Evolutionary conservation across 2,888 invertebrate species (phyloP).

Genomic region (Acanthoscelides obtectus): DNA sequence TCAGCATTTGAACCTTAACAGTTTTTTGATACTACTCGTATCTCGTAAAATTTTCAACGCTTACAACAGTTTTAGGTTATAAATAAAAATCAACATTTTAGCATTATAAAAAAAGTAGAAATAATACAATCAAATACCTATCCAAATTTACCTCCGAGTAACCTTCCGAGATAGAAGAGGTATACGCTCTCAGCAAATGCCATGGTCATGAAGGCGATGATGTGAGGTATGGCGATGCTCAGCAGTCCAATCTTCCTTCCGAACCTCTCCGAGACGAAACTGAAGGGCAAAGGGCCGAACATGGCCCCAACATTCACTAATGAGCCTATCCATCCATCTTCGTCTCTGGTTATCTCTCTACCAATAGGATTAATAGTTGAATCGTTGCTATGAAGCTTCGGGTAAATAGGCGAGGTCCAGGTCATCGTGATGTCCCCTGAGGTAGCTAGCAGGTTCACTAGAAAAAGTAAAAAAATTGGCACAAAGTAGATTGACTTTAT

Average conservation of each 20-base stretch:
- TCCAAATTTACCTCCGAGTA: slow-evolving; percentile 48
- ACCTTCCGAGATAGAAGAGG: slow-evolving; percentile 42
- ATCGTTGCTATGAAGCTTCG: slow-evolving; percentile 30
- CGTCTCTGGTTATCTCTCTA: slow-evolving; percentile 33
- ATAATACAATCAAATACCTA: neutral
- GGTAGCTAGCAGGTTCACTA: slow-evolving; percentile 30
- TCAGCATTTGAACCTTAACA: no score
- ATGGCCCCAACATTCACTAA: slow-evolving; percentile 48
- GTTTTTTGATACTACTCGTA: no score
- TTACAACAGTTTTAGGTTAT: no score
- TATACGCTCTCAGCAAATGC: slow-evolving; percentile 27
- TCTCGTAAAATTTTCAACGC: no score
- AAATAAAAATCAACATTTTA: no score
- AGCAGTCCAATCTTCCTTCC: slow-evolving; percentile 64
- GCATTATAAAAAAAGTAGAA: no score
- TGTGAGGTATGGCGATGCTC: slow-evolving; percentile 40
- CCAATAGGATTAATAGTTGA: slow-evolving; percentile 37
- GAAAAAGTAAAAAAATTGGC: no score
- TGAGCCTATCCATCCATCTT: slow-evolving; percentile 52
- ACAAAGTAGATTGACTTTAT: no score
- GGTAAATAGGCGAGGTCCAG: slow-evolving; percentile 30
- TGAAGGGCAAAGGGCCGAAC: slow-evolving; percentile 63
- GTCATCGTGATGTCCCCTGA: slow-evolving; percentile 29
- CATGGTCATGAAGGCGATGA: slow-evolving; percentile 26
- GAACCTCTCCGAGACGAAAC: slow-evolving; percentile 58